Base-by-base conservation (phyloP, 2,888 invertebrate genomes). In the Octodonta nipae region DNA sequence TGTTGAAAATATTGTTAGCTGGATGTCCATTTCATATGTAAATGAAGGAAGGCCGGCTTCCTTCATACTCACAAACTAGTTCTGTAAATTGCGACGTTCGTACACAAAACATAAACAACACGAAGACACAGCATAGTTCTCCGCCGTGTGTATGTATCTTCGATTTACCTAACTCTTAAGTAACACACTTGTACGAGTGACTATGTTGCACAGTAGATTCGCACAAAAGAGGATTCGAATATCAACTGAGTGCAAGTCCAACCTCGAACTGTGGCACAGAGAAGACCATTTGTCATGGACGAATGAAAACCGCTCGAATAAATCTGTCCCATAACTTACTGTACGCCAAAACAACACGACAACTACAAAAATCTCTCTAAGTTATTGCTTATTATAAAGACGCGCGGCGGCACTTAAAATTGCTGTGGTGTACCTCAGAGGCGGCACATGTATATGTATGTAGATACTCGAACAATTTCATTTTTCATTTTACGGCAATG, bases 281-380 rank as follows among this genome's bases (percentile, higher is more conserved):
- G 43, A 42, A 32, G 43, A 44, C 51, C 54, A 54, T 56, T 54
- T 53, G 55, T 56, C 54, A 55, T 52, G 43, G 44, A 26, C 47
- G 48, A 50, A 52, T 50, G 52, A 51, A 52, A 54, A 51, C 48
- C 51, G 45, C 49, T 46, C 52, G 48, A 51, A 58, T 58, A 56
- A 57, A 58, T 56, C 54, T 56, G 57, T 56, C 55, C 48, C 56
- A 57, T 58, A 58, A 56, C 49, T 58, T 58, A 58, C 54, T 35
- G 40, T 41, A 54, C 52, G 56, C 56, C 58, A 58, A 58, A 58
- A 58, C 57, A 58, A 58, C 55, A 53, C 52, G 57, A 55, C 56
- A 53, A 49, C 46, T 51, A 50, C 51, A 56, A 57, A 57, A 56
- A 55, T 58, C 51, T 45, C 35, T 46, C 47, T 55, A 57, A 58